Evolutionary conservation across 1,140 invertebrate genomes (phyloP).

Genomic region (roundworm (Caenorhabditis elegans)): WBcel235 BX284605.5:9343501-9344000

Average conservation of each 20-base stretch:
- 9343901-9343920: conserved; percentile 6
- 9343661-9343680: background rate
- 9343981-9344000: conserved; percentile 28
- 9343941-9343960: conserved; percentile 43
- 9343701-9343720: conserved; percentile 36
- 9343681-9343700: background rate
- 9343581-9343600: background rate
- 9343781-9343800: conserved; percentile 16
- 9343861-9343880: conserved; percentile 9
- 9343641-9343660: background rate
- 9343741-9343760: background rate
- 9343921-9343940: conserved; percentile 38
- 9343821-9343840: background rate
- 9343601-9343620: background rate
- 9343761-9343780: background rate
- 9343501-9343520: background rate
- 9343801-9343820: conserved; percentile 24
- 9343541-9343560: background rate
- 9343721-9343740: conserved; percentile 34
- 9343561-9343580: conserved; percentile 3
- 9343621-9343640: background rate
- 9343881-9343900: conserved; percentile 29
- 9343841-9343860: background rate
- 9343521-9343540: background rate
- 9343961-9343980: conserved; percentile 37